Evolutionary conservation across 2,888 invertebrate genomes (phyloP).

Genomic region (Machimus rusticus): DNA sequence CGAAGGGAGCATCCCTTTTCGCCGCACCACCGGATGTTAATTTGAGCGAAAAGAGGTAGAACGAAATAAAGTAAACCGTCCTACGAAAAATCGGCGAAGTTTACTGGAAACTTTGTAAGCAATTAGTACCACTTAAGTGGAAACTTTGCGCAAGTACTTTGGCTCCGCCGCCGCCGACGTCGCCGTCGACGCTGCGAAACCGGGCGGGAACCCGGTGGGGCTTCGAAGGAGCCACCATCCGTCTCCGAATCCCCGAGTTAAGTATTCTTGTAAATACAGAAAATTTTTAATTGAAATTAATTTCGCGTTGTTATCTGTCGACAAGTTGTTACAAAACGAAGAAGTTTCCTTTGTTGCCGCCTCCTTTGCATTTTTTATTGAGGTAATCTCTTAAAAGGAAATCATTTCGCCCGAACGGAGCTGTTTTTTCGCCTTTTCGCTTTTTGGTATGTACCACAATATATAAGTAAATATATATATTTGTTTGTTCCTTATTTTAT

Average conservation of each 20-base stretch:
- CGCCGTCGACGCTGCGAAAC: not conserved
- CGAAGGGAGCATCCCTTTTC: not conserved
- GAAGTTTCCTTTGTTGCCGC: not conserved
- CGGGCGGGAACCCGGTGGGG: not conserved
- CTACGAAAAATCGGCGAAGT: slow-evolving; percentile 26
- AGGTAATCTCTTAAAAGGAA: slow-evolving; percentile 33
- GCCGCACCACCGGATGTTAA: slow-evolving; percentile 4
- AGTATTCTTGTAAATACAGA: slow-evolving; percentile 32
- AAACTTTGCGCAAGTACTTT: slow-evolving; percentile 26
- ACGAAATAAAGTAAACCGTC: not conserved
- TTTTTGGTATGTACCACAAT: not conserved
- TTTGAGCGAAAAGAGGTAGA: not conserved
- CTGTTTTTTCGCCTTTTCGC: not conserved
- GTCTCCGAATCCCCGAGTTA: not conserved
- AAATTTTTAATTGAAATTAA: slow-evolving; percentile 42
- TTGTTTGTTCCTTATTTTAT: not conserved
- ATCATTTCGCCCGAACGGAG: not conserved
- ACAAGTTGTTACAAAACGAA: slow-evolving; percentile 16
- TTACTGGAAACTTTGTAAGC: slow-evolving; percentile 22
- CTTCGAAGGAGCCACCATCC: not conserved
- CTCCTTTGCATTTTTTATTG: not conserved
- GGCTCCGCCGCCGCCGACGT: not conserved
- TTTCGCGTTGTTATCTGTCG: slow-evolving; percentile 36
- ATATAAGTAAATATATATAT: not conserved
- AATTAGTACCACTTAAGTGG: slow-evolving; percentile 31